Conservation (phyloP, 2,888 invertebrate genomes). For the Drosophila buzzatii region DNA sequence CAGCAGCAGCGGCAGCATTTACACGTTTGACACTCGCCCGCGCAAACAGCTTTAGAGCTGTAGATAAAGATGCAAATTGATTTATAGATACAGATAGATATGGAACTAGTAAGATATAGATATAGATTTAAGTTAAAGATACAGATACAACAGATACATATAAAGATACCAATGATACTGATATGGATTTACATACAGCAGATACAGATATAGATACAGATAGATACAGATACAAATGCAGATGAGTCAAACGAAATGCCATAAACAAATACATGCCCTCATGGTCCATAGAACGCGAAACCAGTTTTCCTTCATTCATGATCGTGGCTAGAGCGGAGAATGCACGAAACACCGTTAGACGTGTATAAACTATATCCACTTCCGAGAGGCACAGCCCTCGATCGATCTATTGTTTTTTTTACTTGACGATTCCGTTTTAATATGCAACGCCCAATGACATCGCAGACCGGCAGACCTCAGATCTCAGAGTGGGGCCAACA, state of each 20-base stretch:
- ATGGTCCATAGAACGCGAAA: constrained; percentile 45
- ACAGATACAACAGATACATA: background rate
- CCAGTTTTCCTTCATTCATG: constrained; percentile 71
- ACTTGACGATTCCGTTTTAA: constrained; percentile 47
- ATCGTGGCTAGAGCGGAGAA: constrained; percentile 6
- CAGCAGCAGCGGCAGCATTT: constrained; percentile 21
- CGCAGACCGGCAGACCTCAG: constrained; percentile 16
- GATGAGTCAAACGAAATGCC: background rate
- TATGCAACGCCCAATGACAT: constrained; percentile 59
- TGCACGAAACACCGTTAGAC: constrained; percentile 65
- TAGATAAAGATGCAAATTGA: constrained; percentile 8
- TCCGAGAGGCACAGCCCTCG: constrained; percentile 51
- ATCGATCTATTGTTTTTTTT: constrained; percentile 31
- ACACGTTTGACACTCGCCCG: constrained; percentile 67
- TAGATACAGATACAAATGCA: background rate
- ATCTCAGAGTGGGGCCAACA: constrained; percentile 27
- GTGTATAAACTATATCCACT: constrained; percentile 68
- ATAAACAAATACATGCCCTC: constrained; percentile 24
- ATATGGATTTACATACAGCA: background rate
- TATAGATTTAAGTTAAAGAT: background rate
- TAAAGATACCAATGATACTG: background rate
- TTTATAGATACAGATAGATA: background rate
- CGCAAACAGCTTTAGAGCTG: constrained; percentile 21
- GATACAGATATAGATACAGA: constrained; percentile 1
- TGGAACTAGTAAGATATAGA: background rate